phyloP scores from a whole-genome alignment of 2,888 invertebrate genomes.

The Pocota personata region DNA sequence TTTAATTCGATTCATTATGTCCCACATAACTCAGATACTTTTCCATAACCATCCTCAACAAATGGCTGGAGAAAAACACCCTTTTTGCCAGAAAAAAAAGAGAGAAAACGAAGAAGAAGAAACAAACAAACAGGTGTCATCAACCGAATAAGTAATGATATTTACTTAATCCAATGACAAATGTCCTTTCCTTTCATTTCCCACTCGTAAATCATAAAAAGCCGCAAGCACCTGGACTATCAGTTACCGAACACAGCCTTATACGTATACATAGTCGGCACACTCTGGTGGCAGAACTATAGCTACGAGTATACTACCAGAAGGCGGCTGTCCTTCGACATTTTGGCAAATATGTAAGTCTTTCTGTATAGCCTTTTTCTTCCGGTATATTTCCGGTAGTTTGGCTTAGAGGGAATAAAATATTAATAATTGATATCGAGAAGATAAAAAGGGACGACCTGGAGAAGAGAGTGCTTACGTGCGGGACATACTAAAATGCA shows the following conservation, averaged over 20 bases:
- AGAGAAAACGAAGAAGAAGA: neutral
- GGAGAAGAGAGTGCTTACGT: conserved; percentile 16
- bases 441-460: neutral
- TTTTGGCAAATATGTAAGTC: neutral
- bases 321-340: neutral
- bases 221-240: neutral
- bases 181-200: conserved; percentile 23
- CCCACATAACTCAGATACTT: neutral
- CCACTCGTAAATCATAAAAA: conserved; percentile 25
- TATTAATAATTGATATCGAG: conserved; percentile 27
- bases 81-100: neutral
- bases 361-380: neutral
- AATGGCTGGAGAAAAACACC: neutral
- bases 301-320: neutral
- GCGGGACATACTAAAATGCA: conserved; percentile 5
- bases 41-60: conserved; percentile 15
- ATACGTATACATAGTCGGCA: neutral
- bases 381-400: conserved; percentile 5
- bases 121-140: conserved; percentile 24
- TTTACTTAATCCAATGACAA: conserved; percentile 39
- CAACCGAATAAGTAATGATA: conserved; percentile 17
- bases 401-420: neutral
- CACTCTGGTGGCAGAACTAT: neutral
- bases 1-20: neutral
- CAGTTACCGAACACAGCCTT: conserved; percentile 3